A percentile compares a stretch with the other conserved stretches of the same genome.
Conservation (phyloP, 2,888 invertebrate species). For the Cheilosia scutellata region DNA sequence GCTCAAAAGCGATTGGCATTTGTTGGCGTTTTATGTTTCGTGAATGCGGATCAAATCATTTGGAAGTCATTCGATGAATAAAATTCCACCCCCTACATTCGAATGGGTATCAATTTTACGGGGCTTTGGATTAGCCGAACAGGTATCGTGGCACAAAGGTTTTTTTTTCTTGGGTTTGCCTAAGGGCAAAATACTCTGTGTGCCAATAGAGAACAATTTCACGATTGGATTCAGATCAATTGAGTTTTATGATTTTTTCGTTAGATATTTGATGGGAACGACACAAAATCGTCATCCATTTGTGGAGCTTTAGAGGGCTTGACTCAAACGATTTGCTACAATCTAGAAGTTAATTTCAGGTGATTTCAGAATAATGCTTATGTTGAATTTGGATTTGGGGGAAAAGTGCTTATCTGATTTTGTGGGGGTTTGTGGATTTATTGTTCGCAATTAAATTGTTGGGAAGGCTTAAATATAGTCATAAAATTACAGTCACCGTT, state of each 20-base stretch:
- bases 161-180: constrained; percentile 9
- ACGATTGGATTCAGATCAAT: constrained; percentile 75
- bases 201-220: constrained; percentile 73
- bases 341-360: constrained; percentile 70
- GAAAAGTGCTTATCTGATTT: constrained; percentile 22
- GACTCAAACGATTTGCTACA: constrained; percentile 68
- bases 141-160: constrained; percentile 37
- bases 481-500: too few relatives aligned
- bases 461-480: background rate
- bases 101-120: constrained; percentile 70
- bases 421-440: background rate
- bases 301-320: constrained; percentile 44
- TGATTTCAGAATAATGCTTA: constrained; percentile 56
- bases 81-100: constrained; percentile 46
- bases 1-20: constrained; percentile 49
- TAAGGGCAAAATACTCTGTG: constrained; percentile 1
- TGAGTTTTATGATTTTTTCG: constrained; percentile 70
- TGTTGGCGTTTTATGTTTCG: constrained; percentile 74
- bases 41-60: constrained; percentile 75
- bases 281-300: constrained; percentile 55
- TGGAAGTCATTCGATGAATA: constrained; percentile 73
- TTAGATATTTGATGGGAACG: constrained; percentile 67
- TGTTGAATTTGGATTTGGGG: constrained; percentile 49
- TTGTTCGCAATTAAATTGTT: background rate
- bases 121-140: constrained; percentile 69